Evolutionary conservation across 2,797 vertebrate genomes (phyloP).

Genomic region (Trachurus trachurus): DNA sequence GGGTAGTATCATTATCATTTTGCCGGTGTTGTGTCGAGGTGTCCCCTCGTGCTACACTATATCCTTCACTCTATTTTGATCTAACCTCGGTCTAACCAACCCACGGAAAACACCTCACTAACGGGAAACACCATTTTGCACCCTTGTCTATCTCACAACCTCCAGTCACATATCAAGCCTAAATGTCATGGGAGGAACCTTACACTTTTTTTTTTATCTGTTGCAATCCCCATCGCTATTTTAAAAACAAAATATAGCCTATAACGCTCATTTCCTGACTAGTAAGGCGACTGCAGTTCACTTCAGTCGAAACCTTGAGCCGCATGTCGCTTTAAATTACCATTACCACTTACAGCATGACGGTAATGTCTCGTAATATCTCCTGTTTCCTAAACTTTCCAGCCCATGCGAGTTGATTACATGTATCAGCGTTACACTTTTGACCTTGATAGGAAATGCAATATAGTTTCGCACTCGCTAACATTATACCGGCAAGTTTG

Average conservation of each 20-base stretch:
- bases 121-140: background rate
- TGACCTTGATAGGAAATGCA: constrained; percentile 45
- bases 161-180: background rate
- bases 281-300: background rate
- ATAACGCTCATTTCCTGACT: background rate
- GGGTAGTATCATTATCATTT: background rate
- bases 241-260: too few species aligned
- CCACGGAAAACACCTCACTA: background rate
- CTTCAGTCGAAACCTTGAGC: background rate
- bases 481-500: constrained; percentile 38
- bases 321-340: constrained; percentile 13
- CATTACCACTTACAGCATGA: constrained; percentile 5
- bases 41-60: background rate
- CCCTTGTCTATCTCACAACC: background rate
- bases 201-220: constrained; percentile 17
- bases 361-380: background rate
- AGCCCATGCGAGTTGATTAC: constrained; percentile 24
- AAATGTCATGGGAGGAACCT: constrained; percentile 12
- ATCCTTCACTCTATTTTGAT: background rate
- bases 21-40: constrained; percentile 9
- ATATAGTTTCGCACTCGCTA: constrained; percentile 10
- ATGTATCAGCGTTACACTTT: constrained; percentile 1
- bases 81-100: background rate
- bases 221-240: background rate
- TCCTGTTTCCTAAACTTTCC: constrained; percentile 26